Conservation (phyloP, 2,797 vertebrate genomes). For the Lophotriccus pileatus region DNA sequence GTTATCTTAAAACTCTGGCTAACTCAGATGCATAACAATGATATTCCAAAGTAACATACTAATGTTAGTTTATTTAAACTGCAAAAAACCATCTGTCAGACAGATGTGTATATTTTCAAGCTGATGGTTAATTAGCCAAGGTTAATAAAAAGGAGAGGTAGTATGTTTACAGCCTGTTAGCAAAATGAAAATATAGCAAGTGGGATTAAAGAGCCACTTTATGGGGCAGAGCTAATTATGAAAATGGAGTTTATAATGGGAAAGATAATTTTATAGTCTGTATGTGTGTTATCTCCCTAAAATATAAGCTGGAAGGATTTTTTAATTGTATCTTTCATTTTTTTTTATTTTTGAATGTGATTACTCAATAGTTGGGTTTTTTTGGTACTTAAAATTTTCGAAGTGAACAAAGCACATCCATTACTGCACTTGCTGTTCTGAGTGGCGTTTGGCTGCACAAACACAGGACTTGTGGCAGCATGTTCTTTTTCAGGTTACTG, state of each 20-base stretch:
- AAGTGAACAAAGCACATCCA: not conserved
- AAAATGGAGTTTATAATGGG: slow-evolving; percentile 36
- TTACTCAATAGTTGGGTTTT: not conserved
- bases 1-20: not conserved
- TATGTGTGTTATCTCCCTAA: not conserved
- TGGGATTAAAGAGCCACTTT: slow-evolving; percentile 32
- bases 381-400: not conserved
- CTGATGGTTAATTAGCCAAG: slow-evolving; percentile 40
- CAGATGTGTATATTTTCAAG: not conserved
- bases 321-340: not conserved
- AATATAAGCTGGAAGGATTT: not conserved
- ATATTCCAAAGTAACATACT: not conserved
- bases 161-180: slow-evolving; percentile 40
- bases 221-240: slow-evolving; percentile 45
- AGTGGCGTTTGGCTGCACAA: not conserved
- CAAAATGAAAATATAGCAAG: slow-evolving; percentile 16
- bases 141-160: slow-evolving; percentile 51
- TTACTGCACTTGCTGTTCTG: not conserved
- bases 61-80: not conserved
- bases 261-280: slow-evolving; percentile 18
- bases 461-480: not conserved
- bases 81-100: not conserved
- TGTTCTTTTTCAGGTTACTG: not conserved
- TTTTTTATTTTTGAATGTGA: not conserved
- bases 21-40: not conserved